Evolutionary conservation across 2,888 invertebrate genomes (phyloP).

Genomic region (Drosophila nigricruria): DNA sequence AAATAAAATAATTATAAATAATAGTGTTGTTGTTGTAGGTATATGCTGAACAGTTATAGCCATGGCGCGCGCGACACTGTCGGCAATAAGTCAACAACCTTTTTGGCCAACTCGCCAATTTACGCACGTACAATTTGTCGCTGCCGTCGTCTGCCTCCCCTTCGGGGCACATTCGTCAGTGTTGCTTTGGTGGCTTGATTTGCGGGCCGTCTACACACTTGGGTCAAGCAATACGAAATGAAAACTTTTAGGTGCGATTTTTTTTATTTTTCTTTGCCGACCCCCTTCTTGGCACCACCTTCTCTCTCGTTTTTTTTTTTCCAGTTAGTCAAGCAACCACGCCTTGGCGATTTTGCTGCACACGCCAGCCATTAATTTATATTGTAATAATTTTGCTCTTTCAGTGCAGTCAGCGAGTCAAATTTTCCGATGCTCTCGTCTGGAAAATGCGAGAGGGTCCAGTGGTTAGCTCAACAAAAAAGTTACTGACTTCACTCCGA

Average conservation of each 20-base stretch:
- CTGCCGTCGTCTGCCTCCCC: conserved; percentile 12
- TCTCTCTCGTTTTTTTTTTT: conserved; percentile 34
- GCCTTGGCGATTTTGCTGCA: conserved; percentile 44
- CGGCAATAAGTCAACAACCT: conserved; percentile 75
- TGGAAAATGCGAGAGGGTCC: conserved; percentile 61
- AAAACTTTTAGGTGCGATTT: conserved; percentile 31
- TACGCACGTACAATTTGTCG: conserved; percentile 74
- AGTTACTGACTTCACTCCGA: conserved; percentile 12
- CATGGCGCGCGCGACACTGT: conserved; percentile 38
- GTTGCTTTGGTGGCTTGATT: conserved; percentile 39
- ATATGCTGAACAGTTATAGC: conserved; percentile 41
- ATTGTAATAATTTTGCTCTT: conserved; percentile 45
- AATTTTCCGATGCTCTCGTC: conserved; percentile 67
- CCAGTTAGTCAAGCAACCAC: conserved; percentile 52
- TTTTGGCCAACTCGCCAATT: conserved; percentile 72
- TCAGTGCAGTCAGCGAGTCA: conserved; percentile 34
- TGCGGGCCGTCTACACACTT: conserved; percentile 41
- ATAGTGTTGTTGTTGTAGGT: conserved; percentile 29
- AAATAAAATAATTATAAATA: conserved; percentile 19
- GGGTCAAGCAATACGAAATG: conserved; percentile 34
- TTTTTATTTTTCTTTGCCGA: neutral
- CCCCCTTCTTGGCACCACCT: conserved; percentile 35
- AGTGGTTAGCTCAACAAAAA: conserved; percentile 12
- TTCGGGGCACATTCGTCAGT: conserved; percentile 14
- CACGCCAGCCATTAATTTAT: conserved; percentile 69